Conservation (phyloP, 2,888 invertebrate species). For the Agrotis exclamationis region DNA sequence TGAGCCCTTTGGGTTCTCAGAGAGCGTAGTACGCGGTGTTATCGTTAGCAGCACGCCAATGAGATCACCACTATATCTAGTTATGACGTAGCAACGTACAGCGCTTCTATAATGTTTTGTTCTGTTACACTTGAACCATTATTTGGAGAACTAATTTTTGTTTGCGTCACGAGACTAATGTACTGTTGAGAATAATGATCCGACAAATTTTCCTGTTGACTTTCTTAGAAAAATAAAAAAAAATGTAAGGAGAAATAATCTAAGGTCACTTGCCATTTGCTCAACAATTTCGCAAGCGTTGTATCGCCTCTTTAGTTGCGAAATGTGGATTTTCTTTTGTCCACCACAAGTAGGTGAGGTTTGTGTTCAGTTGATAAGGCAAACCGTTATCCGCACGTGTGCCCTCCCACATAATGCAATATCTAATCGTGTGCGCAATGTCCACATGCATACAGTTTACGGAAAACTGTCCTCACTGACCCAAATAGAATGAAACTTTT, state of each 20-base stretch:
- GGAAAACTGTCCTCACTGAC: slow-evolving; percentile 43
- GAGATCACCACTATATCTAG: slow-evolving; percentile 89
- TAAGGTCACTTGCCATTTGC: slow-evolving; percentile 23
- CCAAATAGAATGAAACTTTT: slow-evolving; percentile 28
- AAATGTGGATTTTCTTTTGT: slow-evolving; percentile 69
- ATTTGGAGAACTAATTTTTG: slow-evolving; percentile 53
- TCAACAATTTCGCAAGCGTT: slow-evolving; percentile 36
- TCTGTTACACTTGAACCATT: slow-evolving; percentile 64
- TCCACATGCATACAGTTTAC: slow-evolving; percentile 57
- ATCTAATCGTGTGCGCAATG: slow-evolving; percentile 70
- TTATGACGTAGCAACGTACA: slow-evolving; percentile 81
- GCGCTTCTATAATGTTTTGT: slow-evolving; percentile 69
- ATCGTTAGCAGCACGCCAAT: slow-evolving; percentile 76
- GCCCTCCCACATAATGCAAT: slow-evolving; percentile 74
- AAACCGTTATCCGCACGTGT: slow-evolving; percentile 84
- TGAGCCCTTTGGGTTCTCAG: slow-evolving; percentile 70
- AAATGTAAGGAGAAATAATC: neutral
- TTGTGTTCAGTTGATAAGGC: slow-evolving; percentile 76
- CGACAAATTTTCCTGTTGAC: slow-evolving; percentile 3
- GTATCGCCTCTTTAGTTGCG: slow-evolving; percentile 56
- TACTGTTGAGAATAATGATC: slow-evolving; percentile 33
- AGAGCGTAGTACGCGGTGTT: slow-evolving; percentile 68
- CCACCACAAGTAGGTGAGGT: slow-evolving; percentile 62
- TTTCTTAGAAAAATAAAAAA: slow-evolving; percentile 15
- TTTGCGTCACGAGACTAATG: slow-evolving; percentile 29